Conservation (phyloP, 1,140 invertebrate species). For the Drosophila willistoni region DNA sequence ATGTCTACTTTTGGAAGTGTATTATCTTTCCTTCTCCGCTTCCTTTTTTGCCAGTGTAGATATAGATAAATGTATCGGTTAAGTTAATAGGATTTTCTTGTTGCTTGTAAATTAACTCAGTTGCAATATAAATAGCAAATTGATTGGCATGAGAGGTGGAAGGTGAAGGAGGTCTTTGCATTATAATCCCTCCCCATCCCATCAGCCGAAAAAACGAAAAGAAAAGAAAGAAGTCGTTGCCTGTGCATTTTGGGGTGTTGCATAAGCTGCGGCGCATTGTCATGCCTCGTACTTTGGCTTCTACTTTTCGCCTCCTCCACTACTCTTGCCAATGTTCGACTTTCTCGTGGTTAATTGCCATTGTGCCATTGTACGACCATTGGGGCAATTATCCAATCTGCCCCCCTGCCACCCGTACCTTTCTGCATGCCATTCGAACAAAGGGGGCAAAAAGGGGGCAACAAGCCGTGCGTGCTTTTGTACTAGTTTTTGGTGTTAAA, state of each 20-base stretch:
- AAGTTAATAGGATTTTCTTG: conserved; percentile 46
- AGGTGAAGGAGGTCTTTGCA: background rate
- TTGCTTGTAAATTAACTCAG: conserved; percentile 49
- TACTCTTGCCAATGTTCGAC: background rate
- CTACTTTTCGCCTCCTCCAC: background rate
- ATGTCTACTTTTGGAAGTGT: too few relatives aligned
- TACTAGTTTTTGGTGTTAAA: conserved; percentile 63
- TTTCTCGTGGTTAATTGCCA: conserved; percentile 58
- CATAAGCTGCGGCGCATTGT: conserved; percentile 33
- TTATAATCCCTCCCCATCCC: background rate
- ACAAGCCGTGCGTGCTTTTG: conserved; percentile 36
- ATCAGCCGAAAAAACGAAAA: background rate
- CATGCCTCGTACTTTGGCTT: conserved; percentile 13
- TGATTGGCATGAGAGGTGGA: conserved; percentile 29
- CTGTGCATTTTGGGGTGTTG: conserved; percentile 34
- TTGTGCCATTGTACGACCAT: conserved; percentile 40
- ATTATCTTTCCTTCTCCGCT: too few relatives aligned
- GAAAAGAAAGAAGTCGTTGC: background rate
- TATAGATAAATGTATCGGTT: conserved; percentile 4
- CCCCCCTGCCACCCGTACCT: background rate
- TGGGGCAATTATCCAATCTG: conserved; percentile 59
- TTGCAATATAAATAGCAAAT: conserved; percentile 35
- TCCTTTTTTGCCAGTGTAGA: background rate
- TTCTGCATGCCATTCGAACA: background rate
- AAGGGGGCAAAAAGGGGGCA: background rate